phyloP scores from a whole-genome alignment of 2,113 vertebrate genomes.

The Gallinago undulata region DNA sequence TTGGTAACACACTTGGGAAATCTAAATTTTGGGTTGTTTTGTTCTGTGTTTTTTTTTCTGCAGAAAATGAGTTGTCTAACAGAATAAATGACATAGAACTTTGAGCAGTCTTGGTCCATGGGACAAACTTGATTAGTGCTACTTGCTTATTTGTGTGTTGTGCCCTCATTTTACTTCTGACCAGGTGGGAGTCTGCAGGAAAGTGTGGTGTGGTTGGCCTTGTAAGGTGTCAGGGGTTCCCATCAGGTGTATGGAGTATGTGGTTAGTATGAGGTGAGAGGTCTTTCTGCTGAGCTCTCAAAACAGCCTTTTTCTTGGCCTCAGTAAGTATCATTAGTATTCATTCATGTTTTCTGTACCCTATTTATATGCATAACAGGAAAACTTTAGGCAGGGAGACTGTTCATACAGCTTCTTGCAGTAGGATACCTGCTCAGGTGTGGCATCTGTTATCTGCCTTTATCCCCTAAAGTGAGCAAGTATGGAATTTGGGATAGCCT shows the following conservation, averaged over 20 bases:
- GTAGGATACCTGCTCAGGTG: background rate
- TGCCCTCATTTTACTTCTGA: background rate
- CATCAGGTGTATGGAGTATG: accelerated
- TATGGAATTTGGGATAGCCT: background rate
- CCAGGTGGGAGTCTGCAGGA: background rate
- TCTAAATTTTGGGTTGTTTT: background rate
- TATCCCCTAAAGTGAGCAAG: background rate
- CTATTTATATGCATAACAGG: background rate
- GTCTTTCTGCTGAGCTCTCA: background rate
- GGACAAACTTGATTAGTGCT: background rate
- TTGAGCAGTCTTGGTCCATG: background rate
- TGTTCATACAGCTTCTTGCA: background rate
- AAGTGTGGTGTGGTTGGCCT: background rate
- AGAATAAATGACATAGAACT: background rate
- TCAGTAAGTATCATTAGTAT: background rate
- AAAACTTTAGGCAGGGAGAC: background rate
- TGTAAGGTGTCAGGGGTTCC: background rate
- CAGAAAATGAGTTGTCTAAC: background rate
- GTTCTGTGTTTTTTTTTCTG: background rate
- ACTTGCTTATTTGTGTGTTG: background rate
- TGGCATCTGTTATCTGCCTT: background rate
- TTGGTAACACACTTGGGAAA: background rate
- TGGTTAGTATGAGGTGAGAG: background rate
- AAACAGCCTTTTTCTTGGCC: background rate
- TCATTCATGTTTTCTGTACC: background rate